A percentile compares a stretch with the other conserved stretches of the same genome.
These are phyloP conservation scores for Germaria angustata DNA, from an alignment of 2,888 invertebrate species.

Conservation along the genomic window DNA sequence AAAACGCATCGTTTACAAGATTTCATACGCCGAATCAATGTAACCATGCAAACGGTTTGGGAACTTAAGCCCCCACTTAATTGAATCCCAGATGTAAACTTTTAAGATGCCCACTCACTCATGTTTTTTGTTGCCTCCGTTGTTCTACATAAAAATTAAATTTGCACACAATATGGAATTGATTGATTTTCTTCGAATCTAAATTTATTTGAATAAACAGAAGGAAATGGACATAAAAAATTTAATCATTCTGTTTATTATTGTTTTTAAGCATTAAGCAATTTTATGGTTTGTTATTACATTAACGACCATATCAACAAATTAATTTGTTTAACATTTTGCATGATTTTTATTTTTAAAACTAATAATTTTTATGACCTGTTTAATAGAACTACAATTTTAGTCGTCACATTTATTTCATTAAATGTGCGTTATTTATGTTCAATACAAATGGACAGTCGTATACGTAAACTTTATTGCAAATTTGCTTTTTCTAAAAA, in stretches of 20 bases:
- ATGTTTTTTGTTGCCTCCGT: no score
- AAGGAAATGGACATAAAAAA: background rate
- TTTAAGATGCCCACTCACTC: no score
- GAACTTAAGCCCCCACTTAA: no score
- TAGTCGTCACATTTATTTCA: background rate
- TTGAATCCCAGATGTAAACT: no score
- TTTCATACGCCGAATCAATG: no score
- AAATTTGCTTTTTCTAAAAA: background rate
- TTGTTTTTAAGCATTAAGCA: conserved; percentile 12
- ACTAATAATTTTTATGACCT: conserved; percentile 31
- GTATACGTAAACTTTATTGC: no score
- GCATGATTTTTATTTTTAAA: background rate
- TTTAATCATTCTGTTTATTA: background rate
- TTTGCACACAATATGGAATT: no score
- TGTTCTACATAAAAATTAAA: no score
- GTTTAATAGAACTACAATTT: conserved; percentile 8
- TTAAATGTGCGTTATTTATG: background rate
- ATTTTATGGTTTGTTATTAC: conserved; percentile 32
- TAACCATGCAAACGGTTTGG: no score
- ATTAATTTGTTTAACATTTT: conserved; percentile 33
- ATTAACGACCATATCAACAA: conserved; percentile 37
- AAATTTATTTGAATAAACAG: conserved; percentile 11
- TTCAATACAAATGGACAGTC: no score
- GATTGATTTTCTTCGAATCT: conserved; percentile 17
- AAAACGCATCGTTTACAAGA: no score